Evolutionary conservation across 1,140 invertebrate species (phyloP).

Genomic region (Stegodyphus mimosarum): DNA sequence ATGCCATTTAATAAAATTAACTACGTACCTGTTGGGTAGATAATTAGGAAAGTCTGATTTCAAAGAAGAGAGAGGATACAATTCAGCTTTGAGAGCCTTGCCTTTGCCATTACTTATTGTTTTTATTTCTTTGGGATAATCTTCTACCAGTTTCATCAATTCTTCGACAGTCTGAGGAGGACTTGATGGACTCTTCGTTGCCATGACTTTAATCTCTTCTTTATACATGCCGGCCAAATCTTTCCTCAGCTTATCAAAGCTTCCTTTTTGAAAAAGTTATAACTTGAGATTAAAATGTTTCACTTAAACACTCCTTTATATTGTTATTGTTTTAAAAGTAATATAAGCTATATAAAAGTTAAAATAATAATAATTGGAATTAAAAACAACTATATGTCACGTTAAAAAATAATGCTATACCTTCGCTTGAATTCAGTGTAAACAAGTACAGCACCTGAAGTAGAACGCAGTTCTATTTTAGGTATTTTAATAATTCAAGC

Average conservation of each 20-base stretch:
- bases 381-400: too few species aligned
- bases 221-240: constrained; percentile 55
- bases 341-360: too few species aligned
- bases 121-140: constrained; percentile 49
- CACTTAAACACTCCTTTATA: too few species aligned
- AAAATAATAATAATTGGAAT: too few species aligned
- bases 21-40: constrained; percentile 44
- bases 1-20: not conserved
- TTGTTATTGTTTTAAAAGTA: too few species aligned
- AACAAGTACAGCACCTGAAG: too few species aligned
- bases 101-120: constrained; percentile 48
- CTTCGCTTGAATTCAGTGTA: too few species aligned
- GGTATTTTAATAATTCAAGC: too few species aligned
- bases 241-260: constrained; percentile 55
- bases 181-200: constrained; percentile 32
- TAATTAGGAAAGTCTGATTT: constrained; percentile 51
- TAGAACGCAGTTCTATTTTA: too few species aligned
- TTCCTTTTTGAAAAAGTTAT: constrained; percentile 18
- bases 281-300: too few species aligned
- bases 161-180: constrained; percentile 57
- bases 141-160: constrained; percentile 51
- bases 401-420: too few species aligned
- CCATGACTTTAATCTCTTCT: constrained; percentile 48
- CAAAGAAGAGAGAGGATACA: constrained; percentile 44
- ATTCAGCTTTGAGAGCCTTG: constrained; percentile 51